Base-by-base conservation (phyloP, 2,113 vertebrate genomes). In the Myodes glareolus region DNA sequence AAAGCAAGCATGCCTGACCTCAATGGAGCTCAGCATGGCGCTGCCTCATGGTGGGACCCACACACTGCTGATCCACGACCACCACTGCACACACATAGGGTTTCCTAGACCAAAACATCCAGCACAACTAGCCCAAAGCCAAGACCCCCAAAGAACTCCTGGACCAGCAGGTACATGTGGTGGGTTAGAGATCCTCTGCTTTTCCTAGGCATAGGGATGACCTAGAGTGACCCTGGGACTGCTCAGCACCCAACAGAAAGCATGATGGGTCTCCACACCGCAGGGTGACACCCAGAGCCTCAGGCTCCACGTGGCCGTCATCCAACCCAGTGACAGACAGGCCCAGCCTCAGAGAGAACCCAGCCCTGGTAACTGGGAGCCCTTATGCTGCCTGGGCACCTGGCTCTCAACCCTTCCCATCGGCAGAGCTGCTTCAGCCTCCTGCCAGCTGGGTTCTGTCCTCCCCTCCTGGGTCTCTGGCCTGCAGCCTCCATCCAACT, bases 121-220 rank as follows among this genome's bases (percentile, higher is more conserved):
- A 31, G 61, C 82, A 85, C n/a, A 45, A 61, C 13, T 31, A 27
- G 4, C 29, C 58, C 84, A 86, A 86, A 21, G 87, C 50, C 50
- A 14, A 39, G 47, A 55, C 47, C 23, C 36, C n/a, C 23, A 31
- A 8, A n/a, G 33, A n/a, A 45, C 76, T 58, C 65, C 47, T 33
- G 2, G n/a, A 25, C 50, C 33, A 33, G 36, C 1, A 1, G 47
- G 16, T 13, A 77, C 61, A 14, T 7, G 36, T 52, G 61, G 63
- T 0, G 0, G 36, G 5, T 39, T 10, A 23, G 58, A 6, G 7
- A 33, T 25, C 6, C 27, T 23, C 12, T 31, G 36, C 67, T 31
- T 47, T 55, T 75, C 42, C 27, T 29, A n/a, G 27, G 11, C 23
- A 31, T 31, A 21, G 76, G 36, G 36, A 8, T 52, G 61, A 80